Base-by-base conservation (phyloP, 2,797 vertebrate genomes). In the Anguilla megastoma region DNA sequence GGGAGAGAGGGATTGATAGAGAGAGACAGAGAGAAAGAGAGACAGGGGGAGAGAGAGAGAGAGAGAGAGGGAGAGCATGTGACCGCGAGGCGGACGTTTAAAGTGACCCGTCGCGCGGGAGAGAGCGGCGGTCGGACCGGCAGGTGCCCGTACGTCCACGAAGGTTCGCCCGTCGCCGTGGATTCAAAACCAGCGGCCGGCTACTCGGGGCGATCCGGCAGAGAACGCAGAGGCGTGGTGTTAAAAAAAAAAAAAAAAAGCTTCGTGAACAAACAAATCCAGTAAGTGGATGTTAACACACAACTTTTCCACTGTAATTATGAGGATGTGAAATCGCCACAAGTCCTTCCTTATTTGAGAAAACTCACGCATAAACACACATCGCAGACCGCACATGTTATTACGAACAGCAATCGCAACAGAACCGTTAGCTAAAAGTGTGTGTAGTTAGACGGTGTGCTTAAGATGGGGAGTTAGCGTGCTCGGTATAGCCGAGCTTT, bases 1-100 rank as follows among this genome's bases (percentile, higher is more conserved):
- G 92, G 95, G 88, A 90, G 90, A 21, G 14, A 16, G 16, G 6
- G 91, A 95, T 88, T 1, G 48, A 50, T 2, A 50, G 48, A 50
- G 2, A 50, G 50, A 50, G 50, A 9, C 5, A 50, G 50, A 50
- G 50, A 50, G 50, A 50, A 7, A 50, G 50, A 50, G 3, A 7
- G 50, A 9, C 1, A 50, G 50, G 5, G 5, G 9, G 3, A 50
- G 50, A 50, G 50, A 50, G 50, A 50, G 50, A 9, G 6, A 50
- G 50, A 50, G 50, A 50, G 50, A 21, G 16, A 16, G 16, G 21
- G 92, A 95, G 88, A 90, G 90, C 92, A 3, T 0, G 21, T 85
- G 83, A 85, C 83, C 83, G 10, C 56, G 83, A 12, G 4, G 14
- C 30, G 16, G n/a, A 33, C n/a, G 14, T 85, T 85, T 58, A 14